Percentiles rank a stretch among this genome's conserved stretches.
phyloP scores from a whole-genome alignment of 2,888 invertebrate species.

The Callimorpha dominula region DNA sequence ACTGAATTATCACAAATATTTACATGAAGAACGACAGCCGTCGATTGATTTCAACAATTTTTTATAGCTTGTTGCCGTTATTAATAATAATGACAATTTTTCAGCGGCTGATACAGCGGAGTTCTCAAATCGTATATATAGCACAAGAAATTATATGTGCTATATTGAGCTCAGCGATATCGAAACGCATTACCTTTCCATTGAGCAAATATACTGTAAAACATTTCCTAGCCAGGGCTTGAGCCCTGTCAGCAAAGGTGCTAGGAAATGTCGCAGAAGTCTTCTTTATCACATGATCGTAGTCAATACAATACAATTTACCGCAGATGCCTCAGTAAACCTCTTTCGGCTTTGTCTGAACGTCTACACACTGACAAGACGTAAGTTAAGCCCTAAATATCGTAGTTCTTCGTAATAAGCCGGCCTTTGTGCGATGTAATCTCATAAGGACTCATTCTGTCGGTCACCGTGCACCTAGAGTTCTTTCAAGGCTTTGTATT shows the following conservation, averaged over 20 bases:
- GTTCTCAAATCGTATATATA: too few species aligned
- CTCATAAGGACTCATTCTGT: constrained; percentile 69
- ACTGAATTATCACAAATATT: too few species aligned
- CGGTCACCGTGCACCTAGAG: constrained; percentile 62
- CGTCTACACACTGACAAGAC: constrained; percentile 48
- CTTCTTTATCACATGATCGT: background rate
- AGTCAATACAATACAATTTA: constrained; percentile 21
- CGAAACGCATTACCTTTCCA: background rate
- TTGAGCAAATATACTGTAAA: background rate
- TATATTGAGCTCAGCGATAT: too few species aligned
- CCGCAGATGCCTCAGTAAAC: constrained; percentile 45
- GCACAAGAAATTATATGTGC: too few species aligned
- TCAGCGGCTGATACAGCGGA: too few species aligned
- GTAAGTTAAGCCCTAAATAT: constrained; percentile 78
- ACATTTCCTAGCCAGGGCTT: too few species aligned
- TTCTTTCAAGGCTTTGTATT: constrained; percentile 77
- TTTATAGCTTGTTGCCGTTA: too few species aligned
- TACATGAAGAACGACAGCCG: too few species aligned
- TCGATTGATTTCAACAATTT: too few species aligned
- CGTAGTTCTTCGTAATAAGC: constrained; percentile 71
- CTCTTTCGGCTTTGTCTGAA: constrained; percentile 36
- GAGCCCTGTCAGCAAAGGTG: too few species aligned
- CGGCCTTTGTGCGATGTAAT: constrained; percentile 78
- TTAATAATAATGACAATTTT: too few species aligned
- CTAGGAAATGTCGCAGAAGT: too few species aligned